A percentile compares a stretch with the other conserved stretches of the same genome.
phyloP scores from a whole-genome alignment of 2,797 vertebrate species.

The Tadarida brasiliensis region DNA sequence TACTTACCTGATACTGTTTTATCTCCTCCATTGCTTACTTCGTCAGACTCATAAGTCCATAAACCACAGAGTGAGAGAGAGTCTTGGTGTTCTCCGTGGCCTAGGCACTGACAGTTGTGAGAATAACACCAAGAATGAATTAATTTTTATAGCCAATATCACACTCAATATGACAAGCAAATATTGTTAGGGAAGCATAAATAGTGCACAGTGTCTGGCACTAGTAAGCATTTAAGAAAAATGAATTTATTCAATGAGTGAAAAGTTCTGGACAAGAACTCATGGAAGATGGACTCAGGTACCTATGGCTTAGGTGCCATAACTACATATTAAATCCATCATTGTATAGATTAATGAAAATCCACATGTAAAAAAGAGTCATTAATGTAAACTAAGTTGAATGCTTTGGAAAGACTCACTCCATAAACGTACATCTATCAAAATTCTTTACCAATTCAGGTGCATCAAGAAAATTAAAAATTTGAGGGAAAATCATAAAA shows the following conservation, averaged over 20 bases:
- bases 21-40: not conserved
- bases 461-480: slow-evolving; percentile 5
- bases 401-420: not conserved
- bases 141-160: not conserved
- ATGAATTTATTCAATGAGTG: not conserved
- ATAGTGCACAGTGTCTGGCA: not conserved
- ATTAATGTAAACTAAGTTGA: not conserved
- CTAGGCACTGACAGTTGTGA: not conserved
- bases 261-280: not conserved
- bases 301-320: not conserved
- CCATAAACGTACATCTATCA: not conserved
- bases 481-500: not conserved
- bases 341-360: not conserved
- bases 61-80: not conserved
- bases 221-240: slow-evolving; percentile 3
- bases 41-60: not conserved
- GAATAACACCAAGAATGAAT: not conserved
- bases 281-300: not conserved
- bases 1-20: not conserved
- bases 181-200: slow-evolving; percentile 21
- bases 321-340: slow-evolving; percentile 13
- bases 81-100: not conserved
- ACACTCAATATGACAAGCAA: not conserved
- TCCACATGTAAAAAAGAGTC: not conserved
- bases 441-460: slow-evolving; percentile 11